Evolutionary conservation across 2,797 vertebrate species (phyloP), one percentile per base, ranked within the genome.

Genomic region (Hippocampus kuda): DNA sequence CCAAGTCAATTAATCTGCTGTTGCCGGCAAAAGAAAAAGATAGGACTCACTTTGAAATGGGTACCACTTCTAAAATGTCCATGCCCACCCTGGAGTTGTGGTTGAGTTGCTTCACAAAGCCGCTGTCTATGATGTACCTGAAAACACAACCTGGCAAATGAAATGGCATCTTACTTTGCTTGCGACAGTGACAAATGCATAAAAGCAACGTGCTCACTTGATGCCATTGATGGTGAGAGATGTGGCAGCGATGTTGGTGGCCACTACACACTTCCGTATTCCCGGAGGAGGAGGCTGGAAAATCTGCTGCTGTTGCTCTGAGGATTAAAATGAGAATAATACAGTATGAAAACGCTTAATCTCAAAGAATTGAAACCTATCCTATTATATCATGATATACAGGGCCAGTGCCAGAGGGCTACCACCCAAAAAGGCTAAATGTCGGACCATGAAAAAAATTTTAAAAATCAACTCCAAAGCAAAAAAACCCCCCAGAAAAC

Each of bases 61-160:
- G 95, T 73, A 98, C 95, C 77, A 99, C 95, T 78, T 98, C 96
- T 84, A 98, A 85, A 72, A 95, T 91, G 70, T 99, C 96, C 90
- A 99, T 84, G 65, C 95, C 94, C 75, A 97, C 93, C 71, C 94
- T 90, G 1, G 95, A 94, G 71, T 98, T 98, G 80, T 99, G 95
- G 86, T 93, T 97, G 73, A 98, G 84, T 78, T 99, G 97, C 81
- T 99, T 99, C 79, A 99, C 97, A 87, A 99, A 98, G 24, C 97
- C 97, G 68, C 97, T 96, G 69, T 99, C 97, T 48, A 98, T 89
- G 22, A 99, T 94, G 7, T 97, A 98, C 51, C 96, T 99, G 79
- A 18, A 48, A 27, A 12, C 44, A 65, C 44, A 65, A 34, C 46
- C 3, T 4, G 13, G 44, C 34, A 11, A 65, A n/a, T 27, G 44